These are phyloP conservation scores for Enteromius viviparus DNA, from an alignment of 2,797 vertebrate genomes.

Conservation along the genomic window DNA sequence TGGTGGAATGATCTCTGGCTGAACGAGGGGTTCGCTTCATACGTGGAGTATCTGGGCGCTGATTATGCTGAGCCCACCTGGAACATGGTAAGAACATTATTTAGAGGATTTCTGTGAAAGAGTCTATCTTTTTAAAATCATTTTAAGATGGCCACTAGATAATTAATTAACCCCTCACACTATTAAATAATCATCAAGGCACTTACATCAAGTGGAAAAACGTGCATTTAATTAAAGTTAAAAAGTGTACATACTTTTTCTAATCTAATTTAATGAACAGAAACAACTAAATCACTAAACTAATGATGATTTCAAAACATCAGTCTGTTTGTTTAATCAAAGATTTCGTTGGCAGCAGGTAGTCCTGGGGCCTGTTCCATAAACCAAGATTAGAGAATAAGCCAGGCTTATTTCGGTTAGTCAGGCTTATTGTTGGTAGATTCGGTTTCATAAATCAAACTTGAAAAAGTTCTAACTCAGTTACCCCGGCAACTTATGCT, in stretches of 20 bases:
- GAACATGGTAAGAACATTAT: conserved; percentile 80
- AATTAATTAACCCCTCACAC: background rate
- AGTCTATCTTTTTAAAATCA: no score
- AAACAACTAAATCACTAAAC: background rate
- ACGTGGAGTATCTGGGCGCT: conserved; percentile 88
- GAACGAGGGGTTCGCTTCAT: conserved; percentile 94
- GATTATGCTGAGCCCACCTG: conserved; percentile 74
- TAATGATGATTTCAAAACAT: background rate
- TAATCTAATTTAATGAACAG: background rate
- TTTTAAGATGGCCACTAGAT: background rate
- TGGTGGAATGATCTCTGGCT: conserved; percentile 98
- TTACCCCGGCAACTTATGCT: no score
- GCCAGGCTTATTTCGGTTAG: no score
- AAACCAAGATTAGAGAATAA: no score
- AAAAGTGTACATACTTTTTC: background rate
- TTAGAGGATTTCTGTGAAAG: background rate
- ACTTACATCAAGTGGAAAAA: background rate
- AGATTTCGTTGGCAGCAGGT: background rate
- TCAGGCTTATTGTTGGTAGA: no score
- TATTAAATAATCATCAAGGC: background rate
- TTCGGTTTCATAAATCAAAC: no score
- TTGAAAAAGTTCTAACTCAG: no score
- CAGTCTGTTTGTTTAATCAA: background rate
- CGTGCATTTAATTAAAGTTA: background rate
- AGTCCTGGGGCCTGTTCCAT: background rate